Evolutionary conservation across 2,797 vertebrate species (phyloP).

Genomic region (Pangasius krempfi): DNA sequence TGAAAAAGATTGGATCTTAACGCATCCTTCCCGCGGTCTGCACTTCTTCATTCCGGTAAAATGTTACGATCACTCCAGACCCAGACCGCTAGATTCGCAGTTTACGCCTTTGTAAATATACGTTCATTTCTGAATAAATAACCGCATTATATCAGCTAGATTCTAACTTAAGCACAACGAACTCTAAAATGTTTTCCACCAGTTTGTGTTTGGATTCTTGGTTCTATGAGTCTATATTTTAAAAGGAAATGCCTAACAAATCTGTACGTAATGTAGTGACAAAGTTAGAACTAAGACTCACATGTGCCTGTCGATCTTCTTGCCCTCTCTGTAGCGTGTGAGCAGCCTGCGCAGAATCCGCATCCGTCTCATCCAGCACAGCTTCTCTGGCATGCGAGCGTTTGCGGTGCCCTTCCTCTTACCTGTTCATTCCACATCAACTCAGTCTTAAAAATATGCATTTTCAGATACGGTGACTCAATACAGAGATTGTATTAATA

Average conservation of each 20-base stretch:
- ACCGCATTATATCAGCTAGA: neutral
- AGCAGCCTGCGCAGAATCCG: slow-evolving; percentile 91
- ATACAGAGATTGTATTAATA: neutral
- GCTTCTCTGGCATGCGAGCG: slow-evolving; percentile 94
- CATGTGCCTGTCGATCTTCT: slow-evolving; percentile 99
- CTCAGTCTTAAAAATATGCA: neutral
- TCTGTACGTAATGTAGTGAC: neutral
- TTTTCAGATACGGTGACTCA: neutral
- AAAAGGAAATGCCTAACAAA: neutral
- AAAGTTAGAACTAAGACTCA: slow-evolving; percentile 62
- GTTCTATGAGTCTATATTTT: neutral
- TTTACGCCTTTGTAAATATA: neutral
- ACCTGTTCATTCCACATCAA: slow-evolving; percentile 70
- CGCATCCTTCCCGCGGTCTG: neutral
- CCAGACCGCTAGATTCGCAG: neutral
- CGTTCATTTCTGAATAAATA: neutral
- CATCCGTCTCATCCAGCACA: slow-evolving; percentile 97
- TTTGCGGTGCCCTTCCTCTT: slow-evolving; percentile 98
- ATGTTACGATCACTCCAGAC: neutral
- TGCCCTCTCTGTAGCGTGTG: slow-evolving; percentile 92
- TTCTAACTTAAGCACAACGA: neutral
- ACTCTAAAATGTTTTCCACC: neutral
- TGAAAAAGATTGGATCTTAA: neutral
- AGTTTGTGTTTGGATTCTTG: neutral
- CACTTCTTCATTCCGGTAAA: neutral